Percentiles rank a stretch among this genome's conserved stretches.
These are phyloP conservation scores for Turritopsis dohrnii DNA, from an alignment of 30 jellyfish, hydroid and myxozoan species.

Conservation along the genomic window DNA sequence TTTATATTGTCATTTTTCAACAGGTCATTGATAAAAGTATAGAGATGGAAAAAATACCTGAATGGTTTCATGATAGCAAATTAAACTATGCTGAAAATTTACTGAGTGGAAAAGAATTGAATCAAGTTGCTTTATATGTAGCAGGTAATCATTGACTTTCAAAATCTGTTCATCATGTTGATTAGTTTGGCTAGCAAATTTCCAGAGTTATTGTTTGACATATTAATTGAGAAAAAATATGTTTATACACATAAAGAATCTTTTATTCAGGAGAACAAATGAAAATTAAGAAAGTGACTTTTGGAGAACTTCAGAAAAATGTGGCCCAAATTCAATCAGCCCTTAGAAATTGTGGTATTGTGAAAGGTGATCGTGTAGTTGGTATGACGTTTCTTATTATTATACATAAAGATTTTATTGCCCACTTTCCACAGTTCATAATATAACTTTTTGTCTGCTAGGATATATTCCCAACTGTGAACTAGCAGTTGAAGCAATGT, in stretches of 20 bases:
- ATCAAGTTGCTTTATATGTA: constrained; percentile 63
- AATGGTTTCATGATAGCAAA: constrained; percentile 76
- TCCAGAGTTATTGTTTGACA: too few species aligned
- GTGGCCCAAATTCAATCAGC: constrained; percentile 67
- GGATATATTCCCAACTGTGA: constrained; percentile 92
- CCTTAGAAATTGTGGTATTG: constrained; percentile 51
- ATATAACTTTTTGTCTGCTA: constrained; percentile 9
- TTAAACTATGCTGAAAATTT: constrained; percentile 90
- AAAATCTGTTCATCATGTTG: too few species aligned
- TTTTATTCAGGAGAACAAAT: constrained; percentile 50
- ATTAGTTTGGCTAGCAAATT: too few species aligned
- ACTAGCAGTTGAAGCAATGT: constrained; percentile 85
- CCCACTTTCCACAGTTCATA: background rate
- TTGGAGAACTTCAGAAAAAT: constrained; percentile 50
- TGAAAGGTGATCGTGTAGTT: constrained; percentile 79
- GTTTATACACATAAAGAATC: background rate
- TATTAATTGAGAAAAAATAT: too few species aligned
- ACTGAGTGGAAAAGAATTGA: constrained; percentile 59
- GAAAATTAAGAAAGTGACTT: constrained; percentile 45
- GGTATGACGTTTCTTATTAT: constrained; percentile 34
- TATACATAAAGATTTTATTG: background rate
- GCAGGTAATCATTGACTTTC: too few species aligned
- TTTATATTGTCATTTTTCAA: background rate
- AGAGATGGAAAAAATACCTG: constrained; percentile 60
- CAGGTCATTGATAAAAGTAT: constrained; percentile 75